phyloP scores from a whole-genome alignment of 2,888 invertebrate genomes.

The Gymnocheta viridis region DNA sequence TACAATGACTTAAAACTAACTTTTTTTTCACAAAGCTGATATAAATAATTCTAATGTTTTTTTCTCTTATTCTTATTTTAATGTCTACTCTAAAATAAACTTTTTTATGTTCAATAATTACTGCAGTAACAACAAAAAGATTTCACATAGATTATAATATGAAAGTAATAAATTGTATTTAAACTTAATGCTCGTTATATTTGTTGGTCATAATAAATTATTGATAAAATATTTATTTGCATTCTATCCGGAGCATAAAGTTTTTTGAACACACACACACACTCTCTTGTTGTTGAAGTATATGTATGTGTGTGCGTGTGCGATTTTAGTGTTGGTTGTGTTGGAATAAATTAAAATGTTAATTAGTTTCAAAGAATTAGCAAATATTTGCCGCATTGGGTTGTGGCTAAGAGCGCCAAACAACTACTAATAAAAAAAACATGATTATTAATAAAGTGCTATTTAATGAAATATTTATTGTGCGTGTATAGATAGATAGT shows the following conservation, averaged over 20 bases:
- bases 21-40: slow-evolving; percentile 23
- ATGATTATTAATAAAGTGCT: slow-evolving; percentile 44
- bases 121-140: slow-evolving; percentile 32
- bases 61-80: not conserved
- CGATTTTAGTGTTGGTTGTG: slow-evolving; percentile 14
- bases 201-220: slow-evolving; percentile 54
- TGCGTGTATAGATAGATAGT: not conserved
- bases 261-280: slow-evolving; percentile 24
- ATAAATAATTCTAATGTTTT: slow-evolving; percentile 51
- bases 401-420: not conserved
- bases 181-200: slow-evolving; percentile 44
- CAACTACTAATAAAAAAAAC: slow-evolving; percentile 15
- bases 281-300: not conserved
- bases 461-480: slow-evolving; percentile 57
- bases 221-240: slow-evolving; percentile 68
- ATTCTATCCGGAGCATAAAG: slow-evolving; percentile 27
- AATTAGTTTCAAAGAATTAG: slow-evolving; percentile 65
- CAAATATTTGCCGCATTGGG: slow-evolving; percentile 48
- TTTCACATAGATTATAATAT: slow-evolving; percentile 34
- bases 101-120: slow-evolving; percentile 54
- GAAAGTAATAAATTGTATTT: slow-evolving; percentile 58
- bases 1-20: slow-evolving; percentile 20
- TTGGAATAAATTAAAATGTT: slow-evolving; percentile 67
- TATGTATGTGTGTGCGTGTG: not conserved
- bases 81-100: slow-evolving; percentile 25